Evolutionary conservation across 2,113 vertebrate genomes (phyloP).

Genomic region (Romanogobio albipinnatus): DNA sequence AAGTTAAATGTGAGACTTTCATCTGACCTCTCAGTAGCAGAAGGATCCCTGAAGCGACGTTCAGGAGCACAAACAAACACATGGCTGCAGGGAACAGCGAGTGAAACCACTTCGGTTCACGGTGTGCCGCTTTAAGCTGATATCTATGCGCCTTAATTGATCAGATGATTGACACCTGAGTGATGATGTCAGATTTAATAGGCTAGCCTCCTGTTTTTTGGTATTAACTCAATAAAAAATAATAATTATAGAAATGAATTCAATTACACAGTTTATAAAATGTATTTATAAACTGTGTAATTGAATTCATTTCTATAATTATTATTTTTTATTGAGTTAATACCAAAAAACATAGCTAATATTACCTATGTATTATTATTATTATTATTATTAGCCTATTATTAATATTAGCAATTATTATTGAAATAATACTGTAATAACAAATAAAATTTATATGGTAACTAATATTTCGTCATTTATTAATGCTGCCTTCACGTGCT

Average conservation of each 20-base stretch:
- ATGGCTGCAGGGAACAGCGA: background rate
- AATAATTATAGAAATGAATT: no score
- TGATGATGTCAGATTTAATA: background rate
- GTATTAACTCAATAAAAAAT: no score
- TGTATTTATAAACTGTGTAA: background rate
- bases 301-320: background rate
- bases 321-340: background rate
- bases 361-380: background rate
- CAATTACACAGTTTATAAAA: no score
- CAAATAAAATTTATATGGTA: background rate
- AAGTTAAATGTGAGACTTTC: background rate
- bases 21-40: constrained; percentile 47
- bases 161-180: background rate
- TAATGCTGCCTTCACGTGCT: background rate
- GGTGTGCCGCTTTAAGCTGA: constrained; percentile 20
- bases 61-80: background rate
- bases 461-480: background rate
- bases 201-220: no score
- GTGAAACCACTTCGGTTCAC: background rate
- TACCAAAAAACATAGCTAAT: background rate
- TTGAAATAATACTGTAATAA: background rate
- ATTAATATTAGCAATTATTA: background rate
- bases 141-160: constrained; percentile 4
- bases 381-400: background rate
- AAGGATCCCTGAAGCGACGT: constrained; percentile 1